Evolutionary conservation across 2,888 invertebrate genomes (phyloP).

Genomic region (Encarsia formosa): DNA sequence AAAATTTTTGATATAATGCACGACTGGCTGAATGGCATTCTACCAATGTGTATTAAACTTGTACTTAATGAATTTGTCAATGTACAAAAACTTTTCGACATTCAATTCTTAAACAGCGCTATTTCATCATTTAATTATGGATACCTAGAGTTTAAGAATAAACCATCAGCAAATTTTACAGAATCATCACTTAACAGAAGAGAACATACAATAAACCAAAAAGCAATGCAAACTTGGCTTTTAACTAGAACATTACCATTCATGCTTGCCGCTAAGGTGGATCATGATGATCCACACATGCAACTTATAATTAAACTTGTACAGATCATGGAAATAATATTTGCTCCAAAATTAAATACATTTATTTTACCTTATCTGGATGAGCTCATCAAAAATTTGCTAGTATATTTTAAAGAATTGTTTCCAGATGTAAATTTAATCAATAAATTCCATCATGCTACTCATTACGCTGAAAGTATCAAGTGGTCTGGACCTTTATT

Average conservation of each 20-base stretch:
- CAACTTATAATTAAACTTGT: background rate
- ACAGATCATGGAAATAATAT: background rate
- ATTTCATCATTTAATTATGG: conserved; percentile 9
- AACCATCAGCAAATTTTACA: conserved; percentile 7
- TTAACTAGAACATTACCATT: conserved; percentile 9
- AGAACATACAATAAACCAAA: conserved; percentile 1
- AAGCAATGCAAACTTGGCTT: conserved; percentile 20
- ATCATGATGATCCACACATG: background rate
- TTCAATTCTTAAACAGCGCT: conserved; percentile 19
- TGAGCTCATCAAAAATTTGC: background rate
- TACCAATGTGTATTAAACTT: conserved; percentile 27
- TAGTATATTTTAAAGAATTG: background rate
- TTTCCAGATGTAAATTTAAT: background rate
- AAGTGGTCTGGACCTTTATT: background rate
- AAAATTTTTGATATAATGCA: conserved; percentile 11
- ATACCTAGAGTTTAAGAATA: background rate
- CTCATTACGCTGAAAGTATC: background rate
- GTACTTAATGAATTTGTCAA: conserved; percentile 9
- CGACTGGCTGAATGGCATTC: conserved; percentile 14
- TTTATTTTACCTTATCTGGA: background rate
- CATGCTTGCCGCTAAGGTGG: background rate
- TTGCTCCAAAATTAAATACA: background rate
- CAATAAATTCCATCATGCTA: background rate
- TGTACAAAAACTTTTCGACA: conserved; percentile 3
- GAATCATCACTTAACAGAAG: background rate